Evolutionary conservation across 2,113 vertebrate genomes (phyloP).

Genomic region (Ceratotherium simum): DNA sequence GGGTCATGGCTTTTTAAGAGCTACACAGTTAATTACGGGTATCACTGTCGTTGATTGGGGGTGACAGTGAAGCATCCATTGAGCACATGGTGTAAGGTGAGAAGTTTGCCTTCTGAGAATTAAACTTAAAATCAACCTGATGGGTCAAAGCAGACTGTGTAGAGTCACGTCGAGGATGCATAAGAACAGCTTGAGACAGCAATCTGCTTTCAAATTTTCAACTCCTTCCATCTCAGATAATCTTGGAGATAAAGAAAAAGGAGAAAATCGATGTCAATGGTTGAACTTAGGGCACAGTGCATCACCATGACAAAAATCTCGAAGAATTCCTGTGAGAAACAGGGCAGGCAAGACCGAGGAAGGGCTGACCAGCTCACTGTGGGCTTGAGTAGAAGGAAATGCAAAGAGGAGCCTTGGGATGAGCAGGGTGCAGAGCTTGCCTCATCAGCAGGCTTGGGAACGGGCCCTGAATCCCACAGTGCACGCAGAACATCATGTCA

Average conservation of each 20-base stretch:
- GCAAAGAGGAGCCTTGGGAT: too few species aligned
- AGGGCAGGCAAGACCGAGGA: background rate
- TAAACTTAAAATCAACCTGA: too few species aligned
- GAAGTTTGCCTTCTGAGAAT: background rate
- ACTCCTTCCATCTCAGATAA: background rate
- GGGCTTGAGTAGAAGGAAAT: background rate
- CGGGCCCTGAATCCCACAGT: accelerated
- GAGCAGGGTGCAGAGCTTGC: accelerated
- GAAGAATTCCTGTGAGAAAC: background rate
- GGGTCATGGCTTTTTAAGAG: background rate
- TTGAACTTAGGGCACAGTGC: background rate
- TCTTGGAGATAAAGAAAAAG: background rate
- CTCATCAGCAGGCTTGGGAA: accelerated
- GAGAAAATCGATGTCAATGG: background rate
- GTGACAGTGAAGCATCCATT: accelerated
- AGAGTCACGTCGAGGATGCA: too few species aligned
- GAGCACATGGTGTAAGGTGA: too few species aligned
- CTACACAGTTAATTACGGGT: accelerated
- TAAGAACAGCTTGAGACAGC: background rate
- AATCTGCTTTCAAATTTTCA: background rate
- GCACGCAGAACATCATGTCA: background rate
- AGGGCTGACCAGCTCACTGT: accelerated
- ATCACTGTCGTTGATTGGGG: accelerated
- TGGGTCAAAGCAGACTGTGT: background rate
- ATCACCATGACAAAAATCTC: background rate